phyloP scores from a whole-genome alignment of 2,888 invertebrate species.

The Tromatobia lineatoria region DNA sequence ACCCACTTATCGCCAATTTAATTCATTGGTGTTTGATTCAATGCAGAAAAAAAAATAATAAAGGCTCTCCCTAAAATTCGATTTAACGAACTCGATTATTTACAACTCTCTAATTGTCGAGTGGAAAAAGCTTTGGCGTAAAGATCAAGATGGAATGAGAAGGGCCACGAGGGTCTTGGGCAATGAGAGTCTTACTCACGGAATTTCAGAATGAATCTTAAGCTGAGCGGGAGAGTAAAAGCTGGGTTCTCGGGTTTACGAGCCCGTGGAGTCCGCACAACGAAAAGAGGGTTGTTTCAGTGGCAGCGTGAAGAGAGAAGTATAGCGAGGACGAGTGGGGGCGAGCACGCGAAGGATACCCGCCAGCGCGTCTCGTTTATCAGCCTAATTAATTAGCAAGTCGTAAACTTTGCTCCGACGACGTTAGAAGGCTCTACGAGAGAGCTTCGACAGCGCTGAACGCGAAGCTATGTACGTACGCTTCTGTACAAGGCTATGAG shows the following conservation, averaged over 20 bases:
- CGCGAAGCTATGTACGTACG: constrained; percentile 26
- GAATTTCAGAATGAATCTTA: constrained; percentile 60
- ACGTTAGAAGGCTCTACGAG: constrained; percentile 31
- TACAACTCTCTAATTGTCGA: constrained; percentile 61
- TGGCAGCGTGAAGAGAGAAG: background rate
- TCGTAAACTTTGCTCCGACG: constrained; percentile 75
- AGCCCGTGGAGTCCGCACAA: constrained; percentile 38
- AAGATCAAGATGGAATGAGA: constrained; percentile 20
- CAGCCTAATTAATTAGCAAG: constrained; percentile 80
- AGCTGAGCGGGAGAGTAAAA: constrained; percentile 26
- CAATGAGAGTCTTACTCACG: constrained; percentile 35
- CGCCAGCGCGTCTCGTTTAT: constrained; percentile 75
- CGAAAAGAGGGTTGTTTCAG: constrained; percentile 45
- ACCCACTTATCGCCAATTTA: background rate
- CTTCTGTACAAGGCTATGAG: constrained; percentile 13
- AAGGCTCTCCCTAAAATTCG: constrained; percentile 10
- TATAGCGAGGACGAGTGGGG: constrained; percentile 37
- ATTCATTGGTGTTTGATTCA: background rate
- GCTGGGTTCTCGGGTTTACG: constrained; percentile 58
- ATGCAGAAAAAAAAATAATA: background rate
- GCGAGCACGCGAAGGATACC: constrained; percentile 39
- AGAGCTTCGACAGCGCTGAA: constrained; percentile 55
- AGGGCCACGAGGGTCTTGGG: background rate
- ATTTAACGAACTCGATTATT: constrained; percentile 58
- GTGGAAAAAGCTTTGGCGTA: constrained; percentile 49